Conservation (phyloP, 2,888 invertebrate species). For the Coelinius sp. region DNA sequence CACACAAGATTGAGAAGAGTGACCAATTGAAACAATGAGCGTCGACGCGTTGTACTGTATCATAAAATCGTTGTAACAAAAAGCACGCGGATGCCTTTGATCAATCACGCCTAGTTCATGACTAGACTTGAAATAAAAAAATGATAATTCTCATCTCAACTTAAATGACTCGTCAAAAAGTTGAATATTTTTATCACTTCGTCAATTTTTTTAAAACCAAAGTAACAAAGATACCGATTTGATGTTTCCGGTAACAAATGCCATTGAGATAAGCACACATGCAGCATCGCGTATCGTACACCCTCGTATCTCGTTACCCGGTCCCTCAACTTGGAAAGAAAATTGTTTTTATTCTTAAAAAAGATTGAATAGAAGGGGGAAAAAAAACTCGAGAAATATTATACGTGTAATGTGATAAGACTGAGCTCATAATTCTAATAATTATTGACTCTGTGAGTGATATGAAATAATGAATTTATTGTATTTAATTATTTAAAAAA, state of each 20-base stretch:
- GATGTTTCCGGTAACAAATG: conserved; percentile 58
- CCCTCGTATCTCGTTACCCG: conserved; percentile 24
- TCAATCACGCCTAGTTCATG: conserved; percentile 31
- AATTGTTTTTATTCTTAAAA: conserved; percentile 2
- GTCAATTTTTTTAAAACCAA: conserved; percentile 44
- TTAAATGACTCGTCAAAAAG: conserved; percentile 11
- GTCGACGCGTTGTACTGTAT: conserved; percentile 20
- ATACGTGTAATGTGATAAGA: not conserved
- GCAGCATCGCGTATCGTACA: conserved; percentile 28
- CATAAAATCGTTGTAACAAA: not conserved
- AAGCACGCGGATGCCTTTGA: conserved; percentile 29
- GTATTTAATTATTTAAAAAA: too few species aligned
- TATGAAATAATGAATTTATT: not conserved
- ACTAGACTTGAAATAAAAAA: conserved; percentile 22
- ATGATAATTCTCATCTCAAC: conserved; percentile 14
- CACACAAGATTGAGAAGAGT: conserved; percentile 37
- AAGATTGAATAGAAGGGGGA: not conserved
- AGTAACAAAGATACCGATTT: conserved; percentile 55
- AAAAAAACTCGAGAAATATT: not conserved
- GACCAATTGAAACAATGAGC: conserved; percentile 40
- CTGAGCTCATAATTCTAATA: not conserved
- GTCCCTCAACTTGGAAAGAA: conserved; percentile 7
- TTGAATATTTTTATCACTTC: conserved; percentile 35
- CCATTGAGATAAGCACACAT: conserved; percentile 49
- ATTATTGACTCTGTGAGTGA: not conserved